Evolutionary conservation across 2,113 vertebrate species (phyloP), one percentile per base, ranked within the genome.

Genomic region (Catharus minimus): DNA sequence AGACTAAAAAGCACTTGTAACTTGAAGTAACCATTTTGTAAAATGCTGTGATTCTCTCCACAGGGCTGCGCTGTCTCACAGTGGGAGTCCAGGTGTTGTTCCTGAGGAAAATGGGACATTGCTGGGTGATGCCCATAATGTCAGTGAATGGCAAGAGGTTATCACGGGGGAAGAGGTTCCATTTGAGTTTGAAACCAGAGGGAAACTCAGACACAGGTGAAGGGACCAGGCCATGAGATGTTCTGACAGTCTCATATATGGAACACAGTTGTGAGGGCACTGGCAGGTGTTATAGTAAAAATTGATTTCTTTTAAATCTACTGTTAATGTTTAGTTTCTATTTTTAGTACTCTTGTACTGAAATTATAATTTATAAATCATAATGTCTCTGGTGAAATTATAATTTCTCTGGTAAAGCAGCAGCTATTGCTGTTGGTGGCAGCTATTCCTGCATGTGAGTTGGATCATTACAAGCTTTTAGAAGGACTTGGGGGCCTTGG

Each of bases 11-110:
- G 5, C 32, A 17, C 14, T 24, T 23, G 26, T 26, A 43, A 36
- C 11, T 75, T 47, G 61, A 44, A 69, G 38, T 1, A 14, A 10
- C 28, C 27, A 27, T 44, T 73, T 33, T 39, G 30, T 88, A 13
- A 85, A 64, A 30, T 6, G 10, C 5, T 96, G n/a, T 85, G 38
- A 1, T 95, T 95, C 74, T 93, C 52, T 85, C 94, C 57, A 50
- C 97, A 99, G 99, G 84, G 99, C 99, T 84, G 99, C 99, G 0
- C 97, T 99, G 89, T 99, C 99, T 43, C 99, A 99, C 96, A 99
- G 99, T 67, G 98, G 99, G 69, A 99, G 99, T 89, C 98, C 98
- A 6, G 99, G 98, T n/a, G 96, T 98, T 26, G 98, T 99, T 96
- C 98, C 98, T 11, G 98, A 99, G 8, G 95, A 97, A 17, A 98